Base-by-base conservation (phyloP, 2,797 vertebrate species). In the Spinus olivaceus region DNA sequence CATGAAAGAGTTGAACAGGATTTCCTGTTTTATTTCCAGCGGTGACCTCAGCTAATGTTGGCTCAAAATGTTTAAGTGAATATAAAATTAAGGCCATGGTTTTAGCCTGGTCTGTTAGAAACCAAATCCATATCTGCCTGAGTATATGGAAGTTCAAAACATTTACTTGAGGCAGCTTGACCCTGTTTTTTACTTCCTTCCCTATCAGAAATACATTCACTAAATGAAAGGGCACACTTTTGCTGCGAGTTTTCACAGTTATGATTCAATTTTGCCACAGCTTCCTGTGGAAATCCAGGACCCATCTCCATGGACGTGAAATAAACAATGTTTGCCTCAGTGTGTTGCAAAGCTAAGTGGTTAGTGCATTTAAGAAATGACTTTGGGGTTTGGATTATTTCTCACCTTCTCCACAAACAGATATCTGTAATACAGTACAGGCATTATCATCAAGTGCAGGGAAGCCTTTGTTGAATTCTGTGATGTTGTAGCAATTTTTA, bases 301-400 rank as follows among this genome's bases (percentile, higher is more conserved):
- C 33, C 20, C 25, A 14, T 86, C 50, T 41, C 53, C 56, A 53
- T 80, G 81, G 77, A 78, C 8, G 3, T 39, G 20, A 73, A 84
- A 33, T 64, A 73, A 93, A 78, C 67, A 91, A 42, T 14, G n/a
- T 54, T 93, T 88, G 23, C 74, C 49, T 73, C 44, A 57, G 15
- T 72, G 60, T 85, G 73, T 88, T 91, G 66, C 71, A 92, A 93
- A 96, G 66, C 79, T 64, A 92, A 96, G 73, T 42, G 70, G 53
- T 53, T 90, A 69, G 88, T 74, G 60, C 41, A 91, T 65, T 89
- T 91, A 66, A 96, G 69, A 32, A 73, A 14, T 76, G 47, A 63
- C 56, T 72, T 82, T 60, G 47, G 47, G 18, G n/a, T 93, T 69
- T 90, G 56, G 78, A 70, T 88, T 47, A 51, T 46, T 86, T 60